phyloP scores from a whole-genome alignment of 2,888 invertebrate species.

The Drosophila incognita region DNA sequence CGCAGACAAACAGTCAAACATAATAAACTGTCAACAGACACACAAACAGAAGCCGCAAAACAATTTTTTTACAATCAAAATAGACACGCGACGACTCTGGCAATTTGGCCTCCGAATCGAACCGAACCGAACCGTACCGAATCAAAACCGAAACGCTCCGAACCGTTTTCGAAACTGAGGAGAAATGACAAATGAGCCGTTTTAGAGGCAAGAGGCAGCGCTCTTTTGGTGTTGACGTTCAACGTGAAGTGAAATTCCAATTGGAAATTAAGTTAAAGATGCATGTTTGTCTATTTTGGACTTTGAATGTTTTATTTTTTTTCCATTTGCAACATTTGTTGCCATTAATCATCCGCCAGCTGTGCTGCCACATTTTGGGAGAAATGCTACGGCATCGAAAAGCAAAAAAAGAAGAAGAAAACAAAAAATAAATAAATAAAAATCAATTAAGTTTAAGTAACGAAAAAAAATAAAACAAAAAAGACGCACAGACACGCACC shows the following conservation, averaged over 20 bases:
- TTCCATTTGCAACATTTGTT: conserved; percentile 74
- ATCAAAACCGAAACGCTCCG: neutral
- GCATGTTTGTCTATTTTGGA: conserved; percentile 68
- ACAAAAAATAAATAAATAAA: conserved; percentile 45
- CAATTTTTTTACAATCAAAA: conserved; percentile 68
- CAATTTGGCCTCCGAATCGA: conserved; percentile 32
- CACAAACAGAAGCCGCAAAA: conserved; percentile 65
- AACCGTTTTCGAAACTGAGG: neutral
- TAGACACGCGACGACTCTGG: conserved; percentile 65
- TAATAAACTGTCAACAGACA: conserved; percentile 76
- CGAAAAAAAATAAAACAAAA: conserved; percentile 15
- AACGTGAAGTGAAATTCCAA: conserved; percentile 61
- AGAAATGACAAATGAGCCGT: conserved; percentile 71
- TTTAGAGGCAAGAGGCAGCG: conserved; percentile 53
- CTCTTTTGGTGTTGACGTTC: neutral
- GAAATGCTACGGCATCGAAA: conserved; percentile 27
- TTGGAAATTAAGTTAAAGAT: conserved; percentile 69
- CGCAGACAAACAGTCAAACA: conserved; percentile 71
- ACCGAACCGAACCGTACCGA: neutral
- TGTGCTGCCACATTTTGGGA: conserved; percentile 27
- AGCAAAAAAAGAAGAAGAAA: neutral
- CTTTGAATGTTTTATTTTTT: conserved; percentile 46
- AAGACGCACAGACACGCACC: conserved; percentile 19
- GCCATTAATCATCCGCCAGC: conserved; percentile 77
- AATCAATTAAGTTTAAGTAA: conserved; percentile 71